A percentile compares a stretch with the other conserved stretches of the same genome.
Conservation (phyloP, 2,888 invertebrate species). For the Papilio protenor region DNA sequence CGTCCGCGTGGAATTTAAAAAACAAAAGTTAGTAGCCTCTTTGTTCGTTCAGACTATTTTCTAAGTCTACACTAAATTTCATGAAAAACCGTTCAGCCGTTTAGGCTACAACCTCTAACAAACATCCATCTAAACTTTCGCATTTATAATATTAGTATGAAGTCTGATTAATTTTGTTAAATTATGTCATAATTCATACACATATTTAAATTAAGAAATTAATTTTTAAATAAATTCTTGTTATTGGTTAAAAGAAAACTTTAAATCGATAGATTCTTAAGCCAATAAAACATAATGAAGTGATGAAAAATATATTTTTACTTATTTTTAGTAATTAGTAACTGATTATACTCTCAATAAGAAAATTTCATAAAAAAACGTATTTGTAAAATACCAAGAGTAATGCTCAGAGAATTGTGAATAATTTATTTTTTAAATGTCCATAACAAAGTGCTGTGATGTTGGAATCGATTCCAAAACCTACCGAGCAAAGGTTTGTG, state of each 20-base stretch:
- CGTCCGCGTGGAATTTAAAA: too few relatives aligned
- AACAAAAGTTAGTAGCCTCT: too few relatives aligned
- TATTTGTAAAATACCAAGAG: conserved; percentile 43
- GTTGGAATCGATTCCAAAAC: conserved; percentile 68
- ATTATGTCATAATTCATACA: not conserved
- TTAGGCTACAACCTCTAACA: too few relatives aligned
- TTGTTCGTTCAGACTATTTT: too few relatives aligned
- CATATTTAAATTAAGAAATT: not conserved
- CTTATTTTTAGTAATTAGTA: not conserved
- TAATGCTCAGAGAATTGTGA: conserved; percentile 49
- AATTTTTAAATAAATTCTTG: not conserved
- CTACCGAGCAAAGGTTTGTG: conserved; percentile 67
- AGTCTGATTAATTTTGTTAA: too few relatives aligned
- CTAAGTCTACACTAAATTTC: too few relatives aligned
- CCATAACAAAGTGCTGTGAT: conserved; percentile 69
- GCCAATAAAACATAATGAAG: too few relatives aligned
- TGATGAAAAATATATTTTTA: too few relatives aligned
- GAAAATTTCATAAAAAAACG: not conserved
- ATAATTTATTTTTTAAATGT: conserved; percentile 60
- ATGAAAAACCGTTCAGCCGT: too few relatives aligned
- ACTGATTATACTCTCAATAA: not conserved
- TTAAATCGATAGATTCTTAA: too few relatives aligned
- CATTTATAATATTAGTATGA: too few relatives aligned
- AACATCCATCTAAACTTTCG: too few relatives aligned
- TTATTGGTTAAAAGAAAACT: not conserved